Evolutionary conservation across 2,888 invertebrate species (phyloP).

Genomic region (Temnothorax rugatulus): DNA sequence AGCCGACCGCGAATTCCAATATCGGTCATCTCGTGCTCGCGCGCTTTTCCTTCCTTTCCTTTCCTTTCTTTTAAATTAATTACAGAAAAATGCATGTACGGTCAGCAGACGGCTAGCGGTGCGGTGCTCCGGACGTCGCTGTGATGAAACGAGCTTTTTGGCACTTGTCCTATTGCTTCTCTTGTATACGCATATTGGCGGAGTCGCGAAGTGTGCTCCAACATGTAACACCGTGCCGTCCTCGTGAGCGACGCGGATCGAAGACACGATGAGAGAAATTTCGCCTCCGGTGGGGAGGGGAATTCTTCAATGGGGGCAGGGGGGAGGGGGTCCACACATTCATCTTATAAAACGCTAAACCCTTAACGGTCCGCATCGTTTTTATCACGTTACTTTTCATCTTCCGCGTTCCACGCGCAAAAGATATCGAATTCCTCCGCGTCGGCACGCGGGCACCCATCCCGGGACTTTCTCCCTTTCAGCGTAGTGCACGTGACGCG

Average conservation of each 20-base stretch:
- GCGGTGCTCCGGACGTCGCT: background rate
- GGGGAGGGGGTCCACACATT: background rate
- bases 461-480: background rate
- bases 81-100: background rate
- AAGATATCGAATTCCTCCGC: too few relatives aligned
- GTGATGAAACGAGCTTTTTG: conserved; percentile 34
- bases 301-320: background rate
- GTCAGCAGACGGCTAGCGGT: background rate
- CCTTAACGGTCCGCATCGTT: conserved; percentile 34
- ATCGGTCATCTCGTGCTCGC: conserved; percentile 3
- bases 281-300: background rate
- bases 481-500: background rate
- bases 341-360: conserved; percentile 25
- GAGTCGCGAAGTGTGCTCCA: background rate
- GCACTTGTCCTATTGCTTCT: conserved; percentile 52
- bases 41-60: background rate
- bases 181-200: background rate
- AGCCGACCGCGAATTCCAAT: conserved; percentile 30
- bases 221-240: background rate
- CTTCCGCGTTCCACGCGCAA: too few relatives aligned
- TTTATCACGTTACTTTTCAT: conserved; percentile 16
- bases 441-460: too few relatives aligned
- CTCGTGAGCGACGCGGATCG: conserved; percentile 37
- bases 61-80: background rate
- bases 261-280: conserved; percentile 24